Conservation (phyloP, 2,888 invertebrate species). For the Scaeva pyrastri region DNA sequence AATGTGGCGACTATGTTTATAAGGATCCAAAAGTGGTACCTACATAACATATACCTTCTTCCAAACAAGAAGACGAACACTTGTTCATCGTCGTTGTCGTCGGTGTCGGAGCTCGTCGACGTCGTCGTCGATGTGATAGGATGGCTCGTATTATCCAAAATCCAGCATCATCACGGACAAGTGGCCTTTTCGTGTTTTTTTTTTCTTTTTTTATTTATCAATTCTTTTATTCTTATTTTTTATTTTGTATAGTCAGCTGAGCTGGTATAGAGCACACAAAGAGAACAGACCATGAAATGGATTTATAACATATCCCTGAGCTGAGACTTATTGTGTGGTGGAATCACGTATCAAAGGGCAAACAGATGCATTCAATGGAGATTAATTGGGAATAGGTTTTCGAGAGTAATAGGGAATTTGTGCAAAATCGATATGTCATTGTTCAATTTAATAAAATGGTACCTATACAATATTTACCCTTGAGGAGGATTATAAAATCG, state of each 20-base stretch:
- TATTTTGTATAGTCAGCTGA: conserved; percentile 58
- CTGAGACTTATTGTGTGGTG: conserved; percentile 65
- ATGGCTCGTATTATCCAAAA: conserved; percentile 66
- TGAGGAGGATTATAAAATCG: conserved; percentile 11
- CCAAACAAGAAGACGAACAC: conserved; percentile 44
- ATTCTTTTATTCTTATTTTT: conserved; percentile 11
- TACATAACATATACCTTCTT: neutral
- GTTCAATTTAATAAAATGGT: conserved; percentile 13
- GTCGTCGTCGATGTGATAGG: conserved; percentile 11
- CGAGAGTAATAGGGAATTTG: conserved; percentile 23
- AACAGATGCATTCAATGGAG: conserved; percentile 73
- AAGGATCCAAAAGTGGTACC: conserved; percentile 55
- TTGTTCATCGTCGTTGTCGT: conserved; percentile 44
- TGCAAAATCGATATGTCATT: conserved; percentile 63
- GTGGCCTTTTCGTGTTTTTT: conserved; percentile 66
- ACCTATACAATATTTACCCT: too few relatives aligned
- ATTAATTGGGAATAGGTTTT: conserved; percentile 68
- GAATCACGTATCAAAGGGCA: conserved; percentile 63
- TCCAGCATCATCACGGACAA: conserved; percentile 66
- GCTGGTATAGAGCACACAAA: conserved; percentile 56
- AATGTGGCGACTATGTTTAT: conserved; percentile 68
- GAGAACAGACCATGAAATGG: conserved; percentile 51
- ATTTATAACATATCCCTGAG: conserved; percentile 41
- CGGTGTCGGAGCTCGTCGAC: too few relatives aligned
- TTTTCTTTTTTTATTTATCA: conserved; percentile 3